phyloP scores from a whole-genome alignment of 2,888 invertebrate genomes.

The Ormyrus rosae region DNA sequence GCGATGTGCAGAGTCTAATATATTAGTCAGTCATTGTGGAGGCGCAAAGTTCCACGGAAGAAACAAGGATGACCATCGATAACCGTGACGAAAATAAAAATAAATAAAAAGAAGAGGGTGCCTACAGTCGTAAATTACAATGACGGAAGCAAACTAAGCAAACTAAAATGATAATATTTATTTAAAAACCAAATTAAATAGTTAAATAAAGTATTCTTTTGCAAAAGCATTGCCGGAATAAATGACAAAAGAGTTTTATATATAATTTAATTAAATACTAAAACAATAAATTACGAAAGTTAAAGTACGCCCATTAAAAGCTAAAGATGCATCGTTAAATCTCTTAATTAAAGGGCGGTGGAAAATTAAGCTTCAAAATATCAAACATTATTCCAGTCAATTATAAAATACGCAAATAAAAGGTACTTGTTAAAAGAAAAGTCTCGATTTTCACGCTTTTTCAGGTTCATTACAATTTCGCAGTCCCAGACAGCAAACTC shows the following conservation, averaged over 20 bases:
- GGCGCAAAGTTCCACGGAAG: slow-evolving; percentile 11
- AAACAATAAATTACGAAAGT: no score
- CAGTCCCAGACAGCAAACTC: slow-evolving; percentile 72
- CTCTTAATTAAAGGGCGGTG: not conserved
- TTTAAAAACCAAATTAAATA: no score
- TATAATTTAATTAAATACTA: no score
- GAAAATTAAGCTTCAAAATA: slow-evolving; percentile 26
- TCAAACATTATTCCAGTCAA: slow-evolving; percentile 19
- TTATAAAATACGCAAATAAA: not conserved
- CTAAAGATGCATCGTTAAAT: no score
- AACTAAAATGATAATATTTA: no score
- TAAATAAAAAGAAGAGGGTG: slow-evolving; percentile 33
- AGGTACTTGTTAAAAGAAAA: slow-evolving; percentile 36
- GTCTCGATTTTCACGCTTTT: slow-evolving; percentile 71
- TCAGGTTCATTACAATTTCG: slow-evolving; percentile 74
- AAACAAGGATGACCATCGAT: not conserved
- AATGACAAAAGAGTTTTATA: no score
- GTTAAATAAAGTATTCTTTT: no score
- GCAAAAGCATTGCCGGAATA: no score
- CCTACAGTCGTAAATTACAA: slow-evolving; percentile 10
- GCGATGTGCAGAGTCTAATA: slow-evolving; percentile 70
- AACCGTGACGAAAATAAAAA: not conserved
- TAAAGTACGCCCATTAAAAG: no score
- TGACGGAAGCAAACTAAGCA: no score
- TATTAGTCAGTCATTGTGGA: slow-evolving; percentile 71